These are phyloP conservation scores for Beris chalybata DNA, from an alignment of 2,888 invertebrate genomes.

Conservation along the genomic window DNA sequence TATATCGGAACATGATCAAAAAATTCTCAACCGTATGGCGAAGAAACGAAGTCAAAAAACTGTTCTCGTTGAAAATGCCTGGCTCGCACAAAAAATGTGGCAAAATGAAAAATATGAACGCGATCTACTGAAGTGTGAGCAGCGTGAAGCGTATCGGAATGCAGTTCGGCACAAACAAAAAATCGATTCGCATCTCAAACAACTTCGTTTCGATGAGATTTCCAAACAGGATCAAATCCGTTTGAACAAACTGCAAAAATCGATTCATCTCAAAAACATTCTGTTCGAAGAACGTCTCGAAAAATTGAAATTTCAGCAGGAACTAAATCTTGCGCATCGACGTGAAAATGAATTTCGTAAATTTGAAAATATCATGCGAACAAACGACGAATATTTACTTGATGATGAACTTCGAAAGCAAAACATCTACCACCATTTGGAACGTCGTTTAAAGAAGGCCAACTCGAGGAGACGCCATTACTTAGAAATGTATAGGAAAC, in stretches of 20 bases:
- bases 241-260: slow-evolving; percentile 47
- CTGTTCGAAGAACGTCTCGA: slow-evolving; percentile 49
- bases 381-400: slow-evolving; percentile 51
- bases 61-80: slow-evolving; percentile 51
- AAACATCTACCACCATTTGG: slow-evolving; percentile 49
- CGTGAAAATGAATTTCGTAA: slow-evolving; percentile 51
- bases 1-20: slow-evolving; percentile 52
- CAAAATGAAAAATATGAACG: slow-evolving; percentile 54
- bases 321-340: slow-evolving; percentile 48
- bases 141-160: slow-evolving; percentile 52
- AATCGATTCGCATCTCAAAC: slow-evolving; percentile 51
- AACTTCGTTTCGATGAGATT: slow-evolving; percentile 50
- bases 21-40: slow-evolving; percentile 56
- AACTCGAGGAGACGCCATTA: slow-evolving; percentile 48
- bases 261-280: slow-evolving; percentile 50
- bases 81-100: slow-evolving; percentile 55
- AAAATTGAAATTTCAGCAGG: slow-evolving; percentile 48
- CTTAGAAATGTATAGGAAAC: slow-evolving; percentile 49
- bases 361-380: slow-evolving; percentile 48
- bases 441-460: slow-evolving; percentile 51
- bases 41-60: slow-evolving; percentile 50
- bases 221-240: slow-evolving; percentile 46
- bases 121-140: slow-evolving; percentile 52
- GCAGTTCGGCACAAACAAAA: slow-evolving; percentile 52
- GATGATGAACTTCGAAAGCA: slow-evolving; percentile 51